Base-by-base conservation (phyloP, 92 coral and sea anemone species). In the Palythoa grandiflora region DNA sequence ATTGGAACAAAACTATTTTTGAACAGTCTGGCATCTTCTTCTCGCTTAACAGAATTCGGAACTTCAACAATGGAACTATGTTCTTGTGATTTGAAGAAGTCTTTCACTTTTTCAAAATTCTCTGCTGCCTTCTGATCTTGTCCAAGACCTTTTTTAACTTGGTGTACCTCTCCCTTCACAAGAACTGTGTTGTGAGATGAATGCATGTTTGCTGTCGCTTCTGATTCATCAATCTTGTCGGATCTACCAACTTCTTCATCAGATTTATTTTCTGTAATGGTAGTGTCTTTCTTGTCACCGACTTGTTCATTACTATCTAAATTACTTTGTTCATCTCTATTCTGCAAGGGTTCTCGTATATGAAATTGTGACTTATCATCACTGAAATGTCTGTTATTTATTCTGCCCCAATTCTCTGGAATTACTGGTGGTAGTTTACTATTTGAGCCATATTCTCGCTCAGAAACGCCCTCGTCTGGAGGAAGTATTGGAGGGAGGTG, bases 31-130 rank as follows among this genome's bases (percentile, higher is more conserved):
- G 93, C 73, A 57, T 90, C 95, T 57, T 94, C 95, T 70, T 94
- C 96, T 71, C 92, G 92, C 88, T 95, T 95, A 77, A 95, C 99
- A 15, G 99, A 89, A 88, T 86, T 90, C 8, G 99, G 99, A 14
- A 93, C 98, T 44, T 97, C 98, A 14, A 97, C 98, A 52, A 97
- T 96, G 1, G 99, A 95, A 78, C 99, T 97, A 53, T 94, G 98
- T 71, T 94, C 90, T 86, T 97, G 99, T 68, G 98, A 89, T 76
- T 94, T 94, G 87, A 97, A 97, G 80, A 97, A 97, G 61, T 95
- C 99, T 88, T 97, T 96, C 39, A 97, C 96, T 55, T 92, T 85
- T 60, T 95, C 94, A 76, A 95, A 97, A 7, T 93, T 95, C 83
- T 87, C 90, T 83, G 94, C 98, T 2, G 97, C 95, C 61, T 90